Evolutionary conservation across 2,113 vertebrate genomes (phyloP), one percentile per base, ranked within the genome.

Genomic region (Hemiprocne comata): DNA sequence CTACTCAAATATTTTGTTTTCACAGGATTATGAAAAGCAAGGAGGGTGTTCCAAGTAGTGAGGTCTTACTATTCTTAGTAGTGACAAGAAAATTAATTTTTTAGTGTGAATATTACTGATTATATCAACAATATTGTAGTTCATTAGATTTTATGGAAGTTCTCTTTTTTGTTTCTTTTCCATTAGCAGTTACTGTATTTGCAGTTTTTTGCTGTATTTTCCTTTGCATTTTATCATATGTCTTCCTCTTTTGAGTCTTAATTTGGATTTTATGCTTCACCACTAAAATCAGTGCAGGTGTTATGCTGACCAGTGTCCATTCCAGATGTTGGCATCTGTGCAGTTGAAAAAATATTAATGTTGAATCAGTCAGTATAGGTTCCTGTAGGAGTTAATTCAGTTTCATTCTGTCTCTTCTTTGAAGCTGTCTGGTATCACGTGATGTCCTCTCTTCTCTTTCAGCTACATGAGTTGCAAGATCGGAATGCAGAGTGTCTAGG

Each of bases 401-500:
- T 66, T 85, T 80, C 15, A 31, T 40, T 91, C 40, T 48, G 38
- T 55, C 78, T 64, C 77, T 40, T 78, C 28, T 69, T 72, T 69
- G 40, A 66, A 55, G 29, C 46, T 64, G 55, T 65, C 11, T 48
- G 53, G 17, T 55, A 31, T 83, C 40, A 15, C 0, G 0, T n/a
- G 18, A 16, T 42, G 23, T 8, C 20, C 11, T 88, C 40, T 85
- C 29, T 66, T 86, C 61, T 90, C 34, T 93, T 97, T 38, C 96
- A 99, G 99, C 97, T 99, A 26, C 99, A 99, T 28, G 99, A 99
- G 81, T 86, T 99, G 92, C 98, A 99, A 0, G 99, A 99, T 86
- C 98, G 99, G 89, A 99, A 99, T 55, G 98, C 91, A 0, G 99
- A 99, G 96, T 99, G 99, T 94, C 95, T 99, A 24, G 99, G 98